A percentile compares a stretch with the other conserved stretches of the same genome.
phyloP scores from a whole-genome alignment of 2,888 invertebrate species.

The Cantharis rufa region DNA sequence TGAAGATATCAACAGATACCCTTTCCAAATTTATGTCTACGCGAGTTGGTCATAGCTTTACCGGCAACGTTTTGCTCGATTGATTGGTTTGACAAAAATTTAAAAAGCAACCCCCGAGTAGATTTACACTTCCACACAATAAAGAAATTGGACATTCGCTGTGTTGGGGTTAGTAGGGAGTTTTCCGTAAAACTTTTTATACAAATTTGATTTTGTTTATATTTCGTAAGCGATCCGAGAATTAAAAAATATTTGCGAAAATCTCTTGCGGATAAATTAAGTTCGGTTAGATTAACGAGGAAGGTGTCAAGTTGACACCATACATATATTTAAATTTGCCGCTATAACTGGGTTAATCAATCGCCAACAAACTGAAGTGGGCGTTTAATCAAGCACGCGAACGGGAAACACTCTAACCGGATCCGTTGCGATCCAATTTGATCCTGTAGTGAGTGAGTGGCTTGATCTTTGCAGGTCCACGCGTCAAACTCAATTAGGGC shows the following conservation, averaged over 20 bases:
- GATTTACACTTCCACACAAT: background rate
- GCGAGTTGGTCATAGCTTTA: background rate
- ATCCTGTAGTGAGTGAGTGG: conserved; percentile 29
- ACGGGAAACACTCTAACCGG: conserved; percentile 33
- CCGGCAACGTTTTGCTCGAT: too few relatives aligned
- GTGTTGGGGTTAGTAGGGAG: background rate
- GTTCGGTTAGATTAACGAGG: background rate
- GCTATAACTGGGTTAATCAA: conserved; percentile 29
- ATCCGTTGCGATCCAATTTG: conserved; percentile 31
- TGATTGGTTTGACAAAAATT: too few relatives aligned
- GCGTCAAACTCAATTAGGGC: conserved; percentile 50
- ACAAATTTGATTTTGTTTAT: background rate
- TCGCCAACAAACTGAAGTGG: conserved; percentile 19
- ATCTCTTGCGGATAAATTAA: background rate
- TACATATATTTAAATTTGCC: background rate
- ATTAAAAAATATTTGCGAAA: background rate
- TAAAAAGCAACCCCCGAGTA: too few relatives aligned
- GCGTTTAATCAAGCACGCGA: conserved; percentile 28
- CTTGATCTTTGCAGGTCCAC: conserved; percentile 41
- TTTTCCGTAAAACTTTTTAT: background rate
- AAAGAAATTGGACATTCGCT: too few relatives aligned
- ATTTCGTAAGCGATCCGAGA: background rate
- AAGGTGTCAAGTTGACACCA: background rate
- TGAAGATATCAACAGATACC: background rate
- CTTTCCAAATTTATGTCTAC: background rate